Evolutionary conservation across 2,113 vertebrate species (phyloP).

Genomic region (Apus apus): DNA sequence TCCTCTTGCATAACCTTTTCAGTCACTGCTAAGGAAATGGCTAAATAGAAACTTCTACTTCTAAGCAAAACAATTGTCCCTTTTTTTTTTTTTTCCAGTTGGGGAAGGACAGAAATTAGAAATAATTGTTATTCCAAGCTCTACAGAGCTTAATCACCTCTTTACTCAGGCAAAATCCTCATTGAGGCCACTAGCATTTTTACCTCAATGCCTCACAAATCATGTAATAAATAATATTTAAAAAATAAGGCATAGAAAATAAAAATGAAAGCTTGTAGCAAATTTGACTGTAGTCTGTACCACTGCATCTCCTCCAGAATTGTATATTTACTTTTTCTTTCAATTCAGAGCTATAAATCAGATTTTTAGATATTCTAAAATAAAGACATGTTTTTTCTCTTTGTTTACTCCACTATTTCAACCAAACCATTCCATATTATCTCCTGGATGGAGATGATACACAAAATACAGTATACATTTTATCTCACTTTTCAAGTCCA

Average conservation of each 20-base stretch:
- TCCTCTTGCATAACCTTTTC: background rate
- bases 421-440: background rate
- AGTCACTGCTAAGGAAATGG: background rate
- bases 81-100: background rate
- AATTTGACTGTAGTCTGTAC: background rate
- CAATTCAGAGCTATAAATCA: background rate
- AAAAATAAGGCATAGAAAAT: background rate
- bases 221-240: background rate
- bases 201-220: background rate
- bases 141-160: background rate
- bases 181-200: background rate
- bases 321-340: background rate
- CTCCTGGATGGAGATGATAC: background rate
- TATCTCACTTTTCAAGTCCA: background rate
- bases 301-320: background rate
- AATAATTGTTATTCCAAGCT: background rate
- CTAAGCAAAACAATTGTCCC: background rate
- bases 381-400: background rate
- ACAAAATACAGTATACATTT: background rate
- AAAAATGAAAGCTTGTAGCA: background rate
- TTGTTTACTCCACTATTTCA: background rate
- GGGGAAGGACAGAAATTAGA: background rate
- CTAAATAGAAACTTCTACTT: background rate
- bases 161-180: background rate
- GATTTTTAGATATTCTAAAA: background rate